Conservation (phyloP, 1,140 invertebrate species). For the Samia ricini region DNA sequence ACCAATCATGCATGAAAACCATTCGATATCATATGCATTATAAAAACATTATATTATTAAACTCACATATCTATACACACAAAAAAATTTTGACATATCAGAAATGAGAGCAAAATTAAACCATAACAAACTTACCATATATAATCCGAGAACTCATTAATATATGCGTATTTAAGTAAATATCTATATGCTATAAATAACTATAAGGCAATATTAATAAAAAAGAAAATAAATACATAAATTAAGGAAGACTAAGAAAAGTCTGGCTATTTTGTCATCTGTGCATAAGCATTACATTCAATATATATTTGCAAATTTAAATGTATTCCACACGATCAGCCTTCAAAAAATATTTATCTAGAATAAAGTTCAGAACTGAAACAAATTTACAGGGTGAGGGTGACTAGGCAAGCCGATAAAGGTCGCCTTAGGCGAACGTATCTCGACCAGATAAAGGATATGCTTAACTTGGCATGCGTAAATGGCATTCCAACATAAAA, state of each 20-base stretch:
- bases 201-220: not conserved
- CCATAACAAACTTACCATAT: conserved; percentile 19
- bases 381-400: too few relatives aligned
- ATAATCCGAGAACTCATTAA: not conserved
- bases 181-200: not conserved
- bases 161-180: not conserved
- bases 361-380: too few relatives aligned
- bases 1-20: too few relatives aligned
- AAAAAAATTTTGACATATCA: conserved; percentile 10
- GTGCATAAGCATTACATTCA: not conserved
- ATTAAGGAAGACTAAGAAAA: not conserved
- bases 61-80: not conserved
- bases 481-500: too few relatives aligned
- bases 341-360: not conserved
- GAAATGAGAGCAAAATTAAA: conserved; percentile 25
- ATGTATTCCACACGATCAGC: not conserved
- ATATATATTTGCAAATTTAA: not conserved
- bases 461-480: too few relatives aligned
- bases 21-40: too few relatives aligned
- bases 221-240: not conserved
- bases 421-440: too few relatives aligned
- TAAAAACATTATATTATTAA: too few relatives aligned
- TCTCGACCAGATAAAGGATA: too few relatives aligned
- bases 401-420: too few relatives aligned
- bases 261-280: not conserved